Base-by-base conservation (phyloP, 2,888 invertebrate genomes). In the Pogonocherus hispidulus region DNA sequence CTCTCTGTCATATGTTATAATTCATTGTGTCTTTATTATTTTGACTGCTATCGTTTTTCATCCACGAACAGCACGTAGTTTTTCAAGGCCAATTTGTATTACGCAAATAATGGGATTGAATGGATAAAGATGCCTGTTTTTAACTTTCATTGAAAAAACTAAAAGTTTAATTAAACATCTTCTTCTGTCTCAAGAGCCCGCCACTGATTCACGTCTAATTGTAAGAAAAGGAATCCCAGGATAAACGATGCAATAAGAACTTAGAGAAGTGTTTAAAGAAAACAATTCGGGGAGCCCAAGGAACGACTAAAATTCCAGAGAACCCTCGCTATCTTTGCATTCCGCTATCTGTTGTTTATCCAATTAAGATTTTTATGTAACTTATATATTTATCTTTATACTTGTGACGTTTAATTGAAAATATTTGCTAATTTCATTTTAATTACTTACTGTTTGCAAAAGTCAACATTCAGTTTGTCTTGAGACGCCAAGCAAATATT, bases 181-280 rank as follows among this genome's bases (percentile, higher is more conserved):
- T n/a, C 41, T 41, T 16, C 14, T 3, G 14, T 32, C 32, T 6
- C 20, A 5, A 2, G 5, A 22, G 11, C 46, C 3, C 35, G 41
- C 23, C 44, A 22, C 41, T 63, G 52, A 19, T 19, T 54, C 11
- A 1, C 11, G 44, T 46, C 44, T 27, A 63, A 27, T 37, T 46
- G 54, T 18, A 46, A 44, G 27, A 54, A 44, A 16, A 23, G 54
- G 44, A 32, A 44, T n/a, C 22, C 59, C 14, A 27, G 63, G 64
- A 56, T 64, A 64, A 64, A 64, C 64, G 64, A 37, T 56, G 56
- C 47, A 56, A 56, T 80, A 80, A 78, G 80, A 79, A 79, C 74
- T 78, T 75, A 72, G 78, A 76, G 78, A 78, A 79, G 78, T 78
- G 77, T 80, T 80, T 79, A 81, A 79, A 77, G 79, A 80, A 80